Conservation (phyloP, 1,140 invertebrate genomes). For the Camponotus vicinus region DNA sequence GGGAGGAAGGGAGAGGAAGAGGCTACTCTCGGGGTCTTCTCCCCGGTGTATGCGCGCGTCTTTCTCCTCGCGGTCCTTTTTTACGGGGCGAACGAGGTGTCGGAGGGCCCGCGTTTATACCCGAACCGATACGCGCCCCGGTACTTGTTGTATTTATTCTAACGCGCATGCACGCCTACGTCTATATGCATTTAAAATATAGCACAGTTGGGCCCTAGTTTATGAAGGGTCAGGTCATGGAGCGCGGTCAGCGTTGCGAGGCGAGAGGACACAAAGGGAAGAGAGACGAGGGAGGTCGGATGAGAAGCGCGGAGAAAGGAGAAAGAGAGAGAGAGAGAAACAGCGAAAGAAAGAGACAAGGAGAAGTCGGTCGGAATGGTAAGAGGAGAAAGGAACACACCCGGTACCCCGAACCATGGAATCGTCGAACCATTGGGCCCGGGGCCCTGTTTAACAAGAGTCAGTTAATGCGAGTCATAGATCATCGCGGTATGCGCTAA, state of each 20-base stretch:
- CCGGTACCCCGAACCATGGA: slow-evolving; percentile 64
- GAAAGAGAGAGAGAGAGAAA: slow-evolving; percentile 67
- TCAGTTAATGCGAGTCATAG: slow-evolving; percentile 85
- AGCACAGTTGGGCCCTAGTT: slow-evolving; percentile 85
- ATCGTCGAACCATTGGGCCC: slow-evolving; percentile 79
- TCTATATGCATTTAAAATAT: slow-evolving; percentile 86
- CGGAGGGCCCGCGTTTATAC: slow-evolving; percentile 78
- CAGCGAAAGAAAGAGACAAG: slow-evolving; percentile 39
- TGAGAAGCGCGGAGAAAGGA: slow-evolving; percentile 57
- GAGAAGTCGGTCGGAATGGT: slow-evolving; percentile 48
- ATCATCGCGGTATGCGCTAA: slow-evolving; percentile 84
- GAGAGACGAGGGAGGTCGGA: slow-evolving; percentile 58
- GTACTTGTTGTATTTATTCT: slow-evolving; percentile 84
- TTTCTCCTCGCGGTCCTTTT: slow-evolving; percentile 33
- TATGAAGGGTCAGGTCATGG: slow-evolving; percentile 86
- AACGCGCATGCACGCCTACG: slow-evolving; percentile 84
- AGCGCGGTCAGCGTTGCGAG: slow-evolving; percentile 75
- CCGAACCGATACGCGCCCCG: slow-evolving; percentile 79
- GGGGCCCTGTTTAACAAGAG: slow-evolving; percentile 84
- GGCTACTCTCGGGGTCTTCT: slow-evolving; percentile 67
- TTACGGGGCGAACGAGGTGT: slow-evolving; percentile 78
- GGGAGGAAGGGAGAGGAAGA: slow-evolving; percentile 49
- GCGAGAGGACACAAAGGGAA: slow-evolving; percentile 71
- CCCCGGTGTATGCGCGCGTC: slow-evolving; percentile 5
- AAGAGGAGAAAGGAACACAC: slow-evolving; percentile 52